These are phyloP conservation scores for Drosophila setosimentum DNA, from an alignment of 2,888 invertebrate species.

Conservation along the genomic window DNA sequence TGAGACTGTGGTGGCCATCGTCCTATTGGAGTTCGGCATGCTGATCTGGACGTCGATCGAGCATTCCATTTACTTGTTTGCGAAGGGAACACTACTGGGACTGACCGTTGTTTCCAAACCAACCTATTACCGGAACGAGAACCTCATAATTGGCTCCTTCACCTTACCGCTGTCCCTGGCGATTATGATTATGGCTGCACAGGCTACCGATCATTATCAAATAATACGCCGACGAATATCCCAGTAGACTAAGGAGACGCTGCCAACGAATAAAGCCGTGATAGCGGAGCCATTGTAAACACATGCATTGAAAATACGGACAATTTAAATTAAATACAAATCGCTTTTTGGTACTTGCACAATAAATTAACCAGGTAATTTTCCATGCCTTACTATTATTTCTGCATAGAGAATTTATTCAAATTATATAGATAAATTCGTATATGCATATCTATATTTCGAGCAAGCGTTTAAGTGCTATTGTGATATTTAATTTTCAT, in stretches of 20 bases:
- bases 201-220: conserved; percentile 39
- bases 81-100: conserved; percentile 24
- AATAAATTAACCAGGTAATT: neutral
- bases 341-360: neutral
- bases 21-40: conserved; percentile 45
- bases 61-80: conserved; percentile 11
- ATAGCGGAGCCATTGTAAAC: neutral
- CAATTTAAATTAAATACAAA: neutral
- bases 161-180: conserved; percentile 56
- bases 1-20: conserved; percentile 34
- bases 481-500: fast-evolving
- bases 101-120: conserved; percentile 9
- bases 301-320: neutral
- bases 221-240: neutral
- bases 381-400: neutral
- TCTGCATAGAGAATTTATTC: neutral
- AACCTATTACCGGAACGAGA: conserved; percentile 25
- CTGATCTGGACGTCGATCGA: conserved; percentile 52
- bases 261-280: neutral
- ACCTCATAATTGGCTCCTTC: conserved; percentile 42
- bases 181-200: conserved; percentile 31
- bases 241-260: neutral
- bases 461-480: neutral
- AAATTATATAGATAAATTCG: neutral
- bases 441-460: neutral